These are phyloP conservation scores for Tribolium madens DNA, from an alignment of 1,140 invertebrate genomes.

Conservation along the genomic window DNA sequence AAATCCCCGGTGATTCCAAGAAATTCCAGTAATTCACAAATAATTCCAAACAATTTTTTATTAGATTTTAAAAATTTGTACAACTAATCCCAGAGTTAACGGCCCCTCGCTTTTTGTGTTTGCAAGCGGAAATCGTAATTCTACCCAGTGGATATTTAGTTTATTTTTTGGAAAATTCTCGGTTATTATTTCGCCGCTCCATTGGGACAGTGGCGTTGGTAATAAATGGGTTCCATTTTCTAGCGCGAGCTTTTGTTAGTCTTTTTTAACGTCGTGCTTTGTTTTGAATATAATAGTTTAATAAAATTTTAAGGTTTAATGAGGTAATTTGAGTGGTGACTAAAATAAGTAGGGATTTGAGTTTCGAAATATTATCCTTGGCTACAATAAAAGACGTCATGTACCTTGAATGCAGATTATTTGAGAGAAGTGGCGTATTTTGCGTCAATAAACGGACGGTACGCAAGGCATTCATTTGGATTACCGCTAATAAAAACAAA, in stretches of 20 bases:
- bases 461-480: conserved; percentile 47
- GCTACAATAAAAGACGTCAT: conserved; percentile 20
- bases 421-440: conserved; percentile 40
- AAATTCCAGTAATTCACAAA: too few relatives aligned
- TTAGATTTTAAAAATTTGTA: too few relatives aligned
- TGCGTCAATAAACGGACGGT: conserved; percentile 43
- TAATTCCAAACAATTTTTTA: too few relatives aligned
- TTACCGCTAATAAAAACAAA: conserved; percentile 49
- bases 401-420: conserved; percentile 45
- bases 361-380: conserved; percentile 32
- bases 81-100: too few relatives aligned
- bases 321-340: conserved; percentile 15
- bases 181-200: conserved; percentile 27
- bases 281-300: conserved; percentile 29
- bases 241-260: conserved; percentile 4
- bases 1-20: too few relatives aligned
- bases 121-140: conserved; percentile 26
- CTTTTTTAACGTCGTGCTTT: conserved; percentile 11
- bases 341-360: conserved; percentile 17
- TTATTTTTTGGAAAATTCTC: conserved; percentile 18
- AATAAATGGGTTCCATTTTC: conserved; percentile 30
- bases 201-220: conserved; percentile 7
- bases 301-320: conserved; percentile 33
- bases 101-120: conserved; percentile 25
- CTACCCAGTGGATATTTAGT: conserved; percentile 1